phyloP scores from a whole-genome alignment of 2,888 invertebrate species.

The Aelia acuminata region DNA sequence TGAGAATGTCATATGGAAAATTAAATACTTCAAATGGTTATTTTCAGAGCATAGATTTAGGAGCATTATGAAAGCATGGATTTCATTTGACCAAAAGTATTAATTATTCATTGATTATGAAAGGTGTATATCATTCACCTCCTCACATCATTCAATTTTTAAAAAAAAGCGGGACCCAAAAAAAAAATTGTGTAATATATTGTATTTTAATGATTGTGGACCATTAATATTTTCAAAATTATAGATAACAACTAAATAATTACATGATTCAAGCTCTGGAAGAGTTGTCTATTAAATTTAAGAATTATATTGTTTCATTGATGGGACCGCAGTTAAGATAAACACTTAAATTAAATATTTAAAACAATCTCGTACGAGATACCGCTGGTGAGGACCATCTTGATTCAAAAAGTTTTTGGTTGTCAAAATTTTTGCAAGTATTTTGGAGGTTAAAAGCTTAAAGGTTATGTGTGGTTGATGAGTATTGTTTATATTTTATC shows the following conservation, averaged over 20 bases:
- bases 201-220: conserved; percentile 34
- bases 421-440: conserved; percentile 26
- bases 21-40: background rate
- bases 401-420: conserved; percentile 27
- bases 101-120: background rate
- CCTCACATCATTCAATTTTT: background rate
- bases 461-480: conserved; percentile 33
- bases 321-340: conserved; percentile 50
- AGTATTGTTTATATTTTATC: conserved; percentile 37
- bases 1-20: background rate
- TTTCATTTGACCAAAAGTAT: background rate
- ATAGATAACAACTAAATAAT: background rate
- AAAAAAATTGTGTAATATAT: background rate
- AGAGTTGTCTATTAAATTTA: background rate
- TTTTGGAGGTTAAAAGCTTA: conserved; percentile 45
- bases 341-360: conserved; percentile 30
- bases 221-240: conserved; percentile 14
- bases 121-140: background rate
- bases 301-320: background rate
- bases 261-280: background rate
- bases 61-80: too few species aligned
- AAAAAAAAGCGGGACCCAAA: conserved; percentile 32
- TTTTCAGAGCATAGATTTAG: too few species aligned
- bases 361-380: conserved; percentile 19
- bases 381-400: conserved; percentile 55